These are phyloP conservation scores for Leptonema lineaticorne DNA, from an alignment of 1,140 invertebrate genomes.

Conservation along the genomic window DNA sequence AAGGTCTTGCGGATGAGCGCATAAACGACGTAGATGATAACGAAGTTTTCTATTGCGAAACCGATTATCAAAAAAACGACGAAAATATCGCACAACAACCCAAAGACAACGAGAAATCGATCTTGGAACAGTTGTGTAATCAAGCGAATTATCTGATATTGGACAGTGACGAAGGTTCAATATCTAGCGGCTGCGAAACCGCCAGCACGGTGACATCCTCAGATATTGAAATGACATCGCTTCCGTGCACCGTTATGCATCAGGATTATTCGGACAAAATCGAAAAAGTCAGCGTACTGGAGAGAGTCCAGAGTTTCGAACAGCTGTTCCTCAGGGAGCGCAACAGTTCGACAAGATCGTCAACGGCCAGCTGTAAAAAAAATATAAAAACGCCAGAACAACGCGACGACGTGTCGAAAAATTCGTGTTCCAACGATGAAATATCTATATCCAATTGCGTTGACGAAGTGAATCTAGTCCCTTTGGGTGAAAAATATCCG, in stretches of 20 bases:
- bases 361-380: slow-evolving; percentile 22
- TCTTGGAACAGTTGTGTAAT: slow-evolving; percentile 43
- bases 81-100: slow-evolving; percentile 49
- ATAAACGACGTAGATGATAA: slow-evolving; percentile 40
- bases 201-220: slow-evolving; percentile 68
- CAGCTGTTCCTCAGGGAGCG: slow-evolving; percentile 44
- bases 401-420: too few relatives aligned
- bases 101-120: slow-evolving; percentile 39
- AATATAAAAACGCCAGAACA: too few relatives aligned
- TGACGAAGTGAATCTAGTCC: slow-evolving; percentile 53
- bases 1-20: slow-evolving; percentile 37
- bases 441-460: slow-evolving; percentile 23
- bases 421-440: background rate
- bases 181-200: slow-evolving; percentile 76
- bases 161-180: slow-evolving; percentile 71
- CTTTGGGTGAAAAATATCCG: slow-evolving; percentile 52
- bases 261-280: slow-evolving; percentile 45
- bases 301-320: slow-evolving; percentile 46
- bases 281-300: slow-evolving; percentile 44
- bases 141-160: slow-evolving; percentile 56
- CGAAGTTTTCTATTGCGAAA: slow-evolving; percentile 52
- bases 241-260: slow-evolving; percentile 49
- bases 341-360: slow-evolving; percentile 28
- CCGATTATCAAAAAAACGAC: slow-evolving; percentile 49
- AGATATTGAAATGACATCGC: slow-evolving; percentile 53